Conservation (phyloP, 2,113 vertebrate genomes). For the Corynorhinus townsendii region DNA sequence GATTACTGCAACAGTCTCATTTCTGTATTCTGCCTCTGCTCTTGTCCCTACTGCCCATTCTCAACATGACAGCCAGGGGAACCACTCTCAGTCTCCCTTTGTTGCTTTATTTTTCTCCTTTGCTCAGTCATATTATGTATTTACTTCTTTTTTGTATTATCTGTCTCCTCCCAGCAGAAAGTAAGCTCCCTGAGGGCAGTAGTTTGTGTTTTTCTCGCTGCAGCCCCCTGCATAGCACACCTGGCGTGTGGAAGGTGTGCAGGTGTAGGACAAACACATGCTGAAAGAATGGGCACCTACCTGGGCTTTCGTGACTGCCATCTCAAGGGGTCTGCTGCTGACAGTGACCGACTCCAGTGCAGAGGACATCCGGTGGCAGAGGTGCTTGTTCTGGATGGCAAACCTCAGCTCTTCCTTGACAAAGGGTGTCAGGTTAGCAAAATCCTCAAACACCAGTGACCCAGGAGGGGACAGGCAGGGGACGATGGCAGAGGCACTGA, state of each 20-base stretch:
- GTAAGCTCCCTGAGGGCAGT: not conserved
- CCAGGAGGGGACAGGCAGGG: slow-evolving; percentile 93
- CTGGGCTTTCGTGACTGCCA: slow-evolving; percentile 81
- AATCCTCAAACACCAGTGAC: slow-evolving; percentile 93
- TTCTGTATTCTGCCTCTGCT: not conserved
- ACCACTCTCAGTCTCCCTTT: no score
- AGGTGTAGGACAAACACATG: fast-evolving
- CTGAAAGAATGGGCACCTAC: slow-evolving; percentile 67
- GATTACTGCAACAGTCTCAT: not conserved
- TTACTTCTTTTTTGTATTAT: no score
- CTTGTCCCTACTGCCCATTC: not conserved
- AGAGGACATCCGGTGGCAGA: slow-evolving; percentile 85
- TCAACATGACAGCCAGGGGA: not conserved
- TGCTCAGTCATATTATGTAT: no score
- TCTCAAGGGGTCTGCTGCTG: slow-evolving; percentile 80
- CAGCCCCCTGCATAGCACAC: not conserved
- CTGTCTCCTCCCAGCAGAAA: not conserved
- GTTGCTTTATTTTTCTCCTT: not conserved
- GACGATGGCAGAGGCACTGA: slow-evolving; percentile 93
- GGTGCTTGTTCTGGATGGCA: slow-evolving; percentile 91
- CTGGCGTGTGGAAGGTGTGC: not conserved
- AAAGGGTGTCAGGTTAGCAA: slow-evolving; percentile 91
- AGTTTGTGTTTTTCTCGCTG: not conserved
- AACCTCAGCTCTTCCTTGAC: slow-evolving; percentile 95
- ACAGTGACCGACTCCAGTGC: slow-evolving; percentile 84